Evolutionary conservation across 2,113 vertebrate species (phyloP).

Genomic region (Epinephelus lanceolatus): DNA sequence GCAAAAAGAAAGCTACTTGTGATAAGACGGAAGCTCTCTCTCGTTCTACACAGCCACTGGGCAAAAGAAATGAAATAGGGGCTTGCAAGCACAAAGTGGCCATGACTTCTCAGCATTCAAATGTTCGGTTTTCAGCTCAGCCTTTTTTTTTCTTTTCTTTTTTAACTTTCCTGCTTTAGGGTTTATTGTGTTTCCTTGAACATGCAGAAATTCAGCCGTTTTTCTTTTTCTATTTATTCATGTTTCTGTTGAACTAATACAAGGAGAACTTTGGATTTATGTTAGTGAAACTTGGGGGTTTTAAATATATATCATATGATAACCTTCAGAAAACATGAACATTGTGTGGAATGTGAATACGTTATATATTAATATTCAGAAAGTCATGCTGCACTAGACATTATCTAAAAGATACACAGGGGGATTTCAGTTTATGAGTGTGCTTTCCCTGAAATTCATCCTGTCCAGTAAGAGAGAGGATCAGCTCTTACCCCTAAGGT

Average conservation of each 20-base stretch:
- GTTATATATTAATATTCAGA: too few species aligned
- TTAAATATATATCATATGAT: neutral
- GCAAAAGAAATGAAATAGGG: slow-evolving; percentile 15
- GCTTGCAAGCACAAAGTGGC: slow-evolving; percentile 8
- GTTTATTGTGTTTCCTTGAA: slow-evolving; percentile 4
- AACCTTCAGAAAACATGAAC: neutral
- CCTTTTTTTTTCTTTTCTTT: too few species aligned
- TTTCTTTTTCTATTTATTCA: neutral
- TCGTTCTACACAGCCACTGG: slow-evolving; percentile 29
- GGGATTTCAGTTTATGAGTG: neutral
- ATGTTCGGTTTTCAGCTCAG: neutral
- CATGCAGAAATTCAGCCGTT: neutral
- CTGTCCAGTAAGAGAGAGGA: neutral
- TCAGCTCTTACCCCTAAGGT: neutral
- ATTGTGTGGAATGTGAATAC: neutral
- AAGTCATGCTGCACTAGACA: neutral
- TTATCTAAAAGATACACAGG: neutral
- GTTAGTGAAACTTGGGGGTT: neutral
- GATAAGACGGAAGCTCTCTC: slow-evolving; percentile 13
- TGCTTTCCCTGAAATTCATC: neutral
- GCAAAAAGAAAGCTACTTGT: slow-evolving; percentile 31
- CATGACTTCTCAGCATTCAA: slow-evolving; percentile 3
- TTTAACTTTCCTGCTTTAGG: neutral
- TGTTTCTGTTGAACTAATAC: neutral
- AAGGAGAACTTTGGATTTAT: neutral